phyloP scores from a whole-genome alignment of 2,797 vertebrate genomes.

The Columba guinea region DNA sequence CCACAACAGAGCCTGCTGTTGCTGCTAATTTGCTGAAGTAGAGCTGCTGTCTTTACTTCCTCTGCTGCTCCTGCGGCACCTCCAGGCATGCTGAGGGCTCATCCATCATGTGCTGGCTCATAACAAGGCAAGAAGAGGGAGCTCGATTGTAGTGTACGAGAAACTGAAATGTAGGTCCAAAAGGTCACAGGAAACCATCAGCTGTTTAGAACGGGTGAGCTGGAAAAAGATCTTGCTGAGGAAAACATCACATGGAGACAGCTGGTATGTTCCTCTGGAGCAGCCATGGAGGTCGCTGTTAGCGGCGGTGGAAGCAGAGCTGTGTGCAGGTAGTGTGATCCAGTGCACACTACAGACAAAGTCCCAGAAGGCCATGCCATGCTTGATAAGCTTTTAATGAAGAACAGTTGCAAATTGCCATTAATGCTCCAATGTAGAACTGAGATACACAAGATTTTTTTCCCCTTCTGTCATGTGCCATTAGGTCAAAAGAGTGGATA shows the following conservation, averaged over 20 bases:
- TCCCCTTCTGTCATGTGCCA: neutral
- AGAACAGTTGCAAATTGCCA: neutral
- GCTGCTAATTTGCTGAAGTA: conserved; percentile 50
- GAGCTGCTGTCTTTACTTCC: conserved; percentile 25
- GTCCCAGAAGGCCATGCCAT: neutral
- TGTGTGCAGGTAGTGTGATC: neutral
- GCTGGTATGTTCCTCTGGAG: neutral
- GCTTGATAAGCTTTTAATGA: neutral
- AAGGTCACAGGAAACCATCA: conserved; percentile 36
- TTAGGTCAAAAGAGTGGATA: neutral
- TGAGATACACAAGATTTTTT: neutral
- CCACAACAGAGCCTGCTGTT: conserved; percentile 12
- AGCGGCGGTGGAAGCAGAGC: neutral
- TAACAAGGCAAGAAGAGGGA: conserved; percentile 1
- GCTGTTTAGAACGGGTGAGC: neutral
- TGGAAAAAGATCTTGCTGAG: neutral
- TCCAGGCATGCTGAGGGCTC: conserved; percentile 44
- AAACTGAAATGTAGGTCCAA: neutral
- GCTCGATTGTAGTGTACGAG: neutral
- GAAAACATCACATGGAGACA: neutral
- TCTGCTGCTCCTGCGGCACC: neutral
- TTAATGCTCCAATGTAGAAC: neutral
- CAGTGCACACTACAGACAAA: neutral
- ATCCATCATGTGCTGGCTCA: conserved; percentile 3
- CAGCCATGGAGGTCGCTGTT: neutral